Evolutionary conservation across 23 tunicate species (phyloP).

Genomic region (Styela clava): DNA sequence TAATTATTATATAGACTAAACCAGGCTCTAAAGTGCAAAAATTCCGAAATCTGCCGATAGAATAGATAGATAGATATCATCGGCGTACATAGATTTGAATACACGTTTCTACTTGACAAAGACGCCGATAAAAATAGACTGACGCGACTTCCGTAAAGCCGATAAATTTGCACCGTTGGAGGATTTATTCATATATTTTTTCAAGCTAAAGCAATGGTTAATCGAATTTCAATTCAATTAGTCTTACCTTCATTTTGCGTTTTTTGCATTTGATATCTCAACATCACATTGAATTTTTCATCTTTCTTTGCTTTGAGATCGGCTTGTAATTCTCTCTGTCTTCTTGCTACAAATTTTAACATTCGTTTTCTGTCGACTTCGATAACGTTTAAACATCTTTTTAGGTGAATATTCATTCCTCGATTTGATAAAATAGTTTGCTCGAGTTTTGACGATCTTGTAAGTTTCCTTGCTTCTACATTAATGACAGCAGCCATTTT

Average conservation of each 20-base stretch:
- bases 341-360: neutral
- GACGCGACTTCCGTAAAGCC: no score
- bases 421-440: slow-evolving; percentile 14
- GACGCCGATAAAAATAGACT: no score
- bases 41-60: no score
- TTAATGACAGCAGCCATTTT: neutral
- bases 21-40: no score
- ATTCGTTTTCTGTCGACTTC: slow-evolving; percentile 16
- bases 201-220: no score
- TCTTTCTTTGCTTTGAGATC: slow-evolving; percentile 17
- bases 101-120: no score
- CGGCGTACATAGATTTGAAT: no score
- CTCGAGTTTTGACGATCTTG: slow-evolving; percentile 7
- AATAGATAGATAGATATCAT: no score
- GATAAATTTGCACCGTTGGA: no score
- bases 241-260: neutral
- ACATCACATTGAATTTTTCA: slow-evolving; percentile 22
- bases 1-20: no score
- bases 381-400: neutral
- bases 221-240: no score
- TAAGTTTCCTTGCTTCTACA: neutral
- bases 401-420: slow-evolving; percentile 8
- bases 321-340: slow-evolving; percentile 10
- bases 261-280: slow-evolving; percentile 18
- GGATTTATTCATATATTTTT: no score